These are phyloP conservation scores for Drosophila buzzatii DNA, from an alignment of 2,888 invertebrate genomes.

Conservation along the genomic window DNA sequence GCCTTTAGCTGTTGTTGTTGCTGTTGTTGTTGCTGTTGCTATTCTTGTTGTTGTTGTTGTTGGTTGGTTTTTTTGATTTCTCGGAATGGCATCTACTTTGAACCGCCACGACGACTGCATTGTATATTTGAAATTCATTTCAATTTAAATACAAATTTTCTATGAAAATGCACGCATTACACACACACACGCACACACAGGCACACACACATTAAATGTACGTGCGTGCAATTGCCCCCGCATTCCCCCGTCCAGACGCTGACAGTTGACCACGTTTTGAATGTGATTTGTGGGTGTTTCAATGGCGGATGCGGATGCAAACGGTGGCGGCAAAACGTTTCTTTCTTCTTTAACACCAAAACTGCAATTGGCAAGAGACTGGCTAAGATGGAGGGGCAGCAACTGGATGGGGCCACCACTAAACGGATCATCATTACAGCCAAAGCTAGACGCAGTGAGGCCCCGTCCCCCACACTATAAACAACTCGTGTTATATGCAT, in stretches of 20 bases:
- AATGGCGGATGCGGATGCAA: slow-evolving; percentile 61
- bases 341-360: slow-evolving; percentile 38
- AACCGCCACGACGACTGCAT: slow-evolving; percentile 70
- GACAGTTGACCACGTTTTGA: slow-evolving; percentile 59
- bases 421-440: slow-evolving; percentile 54
- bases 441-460: slow-evolving; percentile 37
- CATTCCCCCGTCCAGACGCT: slow-evolving; percentile 6
- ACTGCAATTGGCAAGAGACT: slow-evolving; percentile 48
- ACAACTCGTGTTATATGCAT: slow-evolving; percentile 38
- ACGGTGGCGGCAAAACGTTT: slow-evolving; percentile 30
- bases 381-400: background rate
- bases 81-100: slow-evolving; percentile 78
- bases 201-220: slow-evolving; percentile 3
- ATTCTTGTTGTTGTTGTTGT: slow-evolving; percentile 17
- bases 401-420: background rate
- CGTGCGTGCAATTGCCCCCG: slow-evolving; percentile 37
- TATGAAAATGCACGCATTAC: slow-evolving; percentile 79
- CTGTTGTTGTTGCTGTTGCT: slow-evolving; percentile 5
- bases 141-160: slow-evolving; percentile 80
- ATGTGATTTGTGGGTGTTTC: slow-evolving; percentile 63
- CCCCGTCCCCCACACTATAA: slow-evolving; percentile 38
- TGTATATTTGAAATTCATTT: slow-evolving; percentile 80
- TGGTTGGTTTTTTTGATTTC: slow-evolving; percentile 66
- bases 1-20: slow-evolving; percentile 22
- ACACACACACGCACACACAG: slow-evolving; percentile 32